A percentile compares a stretch with the other conserved stretches of the same genome.
phyloP scores from a whole-genome alignment of 2,797 vertebrate genomes.

The Liparis tanakae region DNA sequence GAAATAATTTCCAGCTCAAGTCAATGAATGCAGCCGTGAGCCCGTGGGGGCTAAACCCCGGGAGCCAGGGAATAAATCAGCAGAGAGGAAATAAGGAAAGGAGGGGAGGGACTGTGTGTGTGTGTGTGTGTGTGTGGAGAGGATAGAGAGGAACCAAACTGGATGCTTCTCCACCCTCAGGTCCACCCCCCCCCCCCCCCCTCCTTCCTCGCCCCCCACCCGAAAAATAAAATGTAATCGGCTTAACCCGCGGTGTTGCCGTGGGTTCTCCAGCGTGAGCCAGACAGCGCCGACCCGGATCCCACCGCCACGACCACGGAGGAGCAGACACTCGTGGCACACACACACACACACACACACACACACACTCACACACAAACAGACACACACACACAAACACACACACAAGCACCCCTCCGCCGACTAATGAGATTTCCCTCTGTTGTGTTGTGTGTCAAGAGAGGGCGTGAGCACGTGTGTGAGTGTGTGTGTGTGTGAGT shows the following conservation, averaged over 20 bases:
- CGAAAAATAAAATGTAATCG: conserved; percentile 69
- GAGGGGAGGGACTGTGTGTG: background rate
- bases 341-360: conserved; percentile 1
- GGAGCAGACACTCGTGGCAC: conserved; percentile 75
- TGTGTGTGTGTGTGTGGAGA: no score
- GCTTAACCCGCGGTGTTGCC: conserved; percentile 76
- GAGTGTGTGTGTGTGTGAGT: conserved; percentile 34
- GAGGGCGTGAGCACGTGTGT: conserved; percentile 35
- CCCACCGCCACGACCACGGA: conserved; percentile 70
- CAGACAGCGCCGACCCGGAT: conserved; percentile 75
- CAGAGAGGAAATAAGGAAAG: conserved; percentile 27
- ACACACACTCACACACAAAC: conserved; percentile 30
- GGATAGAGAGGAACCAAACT: conserved; percentile 62
- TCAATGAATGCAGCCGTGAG: conserved; percentile 73
- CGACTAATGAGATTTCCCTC: conserved; percentile 76
- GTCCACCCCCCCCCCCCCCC: conserved; percentile 56
- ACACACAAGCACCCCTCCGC: conserved; percentile 41
- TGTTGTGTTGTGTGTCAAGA: conserved; percentile 46
- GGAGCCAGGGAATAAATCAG: conserved; percentile 76
- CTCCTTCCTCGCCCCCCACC: no score
- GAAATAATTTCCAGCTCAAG: conserved; percentile 75
- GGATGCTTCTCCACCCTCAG: conserved; percentile 62
- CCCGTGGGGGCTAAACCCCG: conserved; percentile 68
- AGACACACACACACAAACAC: no score
- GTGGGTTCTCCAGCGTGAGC: conserved; percentile 62